Percentiles rank a stretch among this genome's conserved stretches.
phyloP scores from a whole-genome alignment of 2,888 invertebrate genomes.

The Synergus laeviventris region DNA sequence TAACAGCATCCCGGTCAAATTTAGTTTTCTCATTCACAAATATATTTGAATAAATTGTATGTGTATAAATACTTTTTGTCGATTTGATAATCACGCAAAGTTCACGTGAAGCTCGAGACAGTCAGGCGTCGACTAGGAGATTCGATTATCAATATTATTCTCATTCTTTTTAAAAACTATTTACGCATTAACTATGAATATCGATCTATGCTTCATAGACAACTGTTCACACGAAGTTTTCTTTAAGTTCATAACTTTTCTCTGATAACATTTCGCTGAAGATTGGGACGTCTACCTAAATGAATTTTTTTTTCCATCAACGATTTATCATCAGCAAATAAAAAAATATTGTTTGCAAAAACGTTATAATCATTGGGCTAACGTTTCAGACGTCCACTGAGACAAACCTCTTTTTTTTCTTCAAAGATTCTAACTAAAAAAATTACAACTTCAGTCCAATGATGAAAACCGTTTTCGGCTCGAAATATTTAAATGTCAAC shows the following conservation, averaged over 20 bases:
- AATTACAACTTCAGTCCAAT: too few species aligned
- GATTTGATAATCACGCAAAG: constrained; percentile 18
- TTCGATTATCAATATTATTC: constrained; percentile 30
- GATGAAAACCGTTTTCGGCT: constrained; percentile 2
- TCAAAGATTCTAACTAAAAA: too few species aligned
- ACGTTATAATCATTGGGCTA: too few species aligned
- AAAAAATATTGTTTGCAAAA: too few species aligned
- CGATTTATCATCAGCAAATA: too few species aligned
- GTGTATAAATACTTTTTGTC: neutral
- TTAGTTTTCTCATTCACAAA: neutral
- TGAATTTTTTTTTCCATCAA: too few species aligned
- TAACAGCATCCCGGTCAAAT: neutral
- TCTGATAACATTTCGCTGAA: too few species aligned
- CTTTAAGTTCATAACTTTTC: neutral
- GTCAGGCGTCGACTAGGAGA: constrained; percentile 18
- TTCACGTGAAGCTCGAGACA: constrained; percentile 32
- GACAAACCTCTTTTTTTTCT: too few species aligned
- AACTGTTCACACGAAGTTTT: neutral
- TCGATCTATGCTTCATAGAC: constrained; percentile 13
- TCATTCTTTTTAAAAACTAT: constrained; percentile 14
- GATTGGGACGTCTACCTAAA: too few species aligned
- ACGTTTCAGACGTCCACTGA: too few species aligned
- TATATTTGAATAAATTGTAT: too few species aligned
- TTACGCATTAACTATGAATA: constrained; percentile 35
- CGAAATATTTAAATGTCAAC: neutral